phyloP scores from a whole-genome alignment of 2,797 vertebrate species.

The Scyliorhinus canicula region DNA sequence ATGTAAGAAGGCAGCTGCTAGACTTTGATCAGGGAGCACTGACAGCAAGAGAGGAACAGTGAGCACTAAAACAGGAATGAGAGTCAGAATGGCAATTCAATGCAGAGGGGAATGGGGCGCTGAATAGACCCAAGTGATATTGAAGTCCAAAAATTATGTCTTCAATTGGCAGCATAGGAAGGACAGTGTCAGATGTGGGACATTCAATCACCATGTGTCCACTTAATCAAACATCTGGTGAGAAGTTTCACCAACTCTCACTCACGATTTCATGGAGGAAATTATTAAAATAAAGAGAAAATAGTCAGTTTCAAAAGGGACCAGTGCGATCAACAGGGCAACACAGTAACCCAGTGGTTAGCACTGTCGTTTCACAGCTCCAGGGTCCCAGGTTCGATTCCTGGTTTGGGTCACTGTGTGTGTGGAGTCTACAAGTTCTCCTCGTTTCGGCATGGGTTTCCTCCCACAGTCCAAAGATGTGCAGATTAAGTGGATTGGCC shows the following conservation, averaged over 20 bases:
- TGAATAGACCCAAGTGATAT: neutral
- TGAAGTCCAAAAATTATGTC: neutral
- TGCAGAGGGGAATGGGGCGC: neutral
- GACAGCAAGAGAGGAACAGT: neutral
- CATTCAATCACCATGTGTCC: neutral
- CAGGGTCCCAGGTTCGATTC: too few relatives aligned
- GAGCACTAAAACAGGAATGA: neutral
- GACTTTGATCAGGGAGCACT: neutral
- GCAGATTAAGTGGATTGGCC: too few relatives aligned
- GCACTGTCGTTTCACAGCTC: too few relatives aligned
- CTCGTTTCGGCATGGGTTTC: too few relatives aligned
- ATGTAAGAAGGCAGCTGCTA: neutral
- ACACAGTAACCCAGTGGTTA: too few relatives aligned
- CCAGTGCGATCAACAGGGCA: neutral
- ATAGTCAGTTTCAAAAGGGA: neutral
- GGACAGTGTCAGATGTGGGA: neutral
- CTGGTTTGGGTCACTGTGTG: too few relatives aligned
- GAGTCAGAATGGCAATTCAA: neutral
- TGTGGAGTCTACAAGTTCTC: too few relatives aligned
- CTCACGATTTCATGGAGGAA: neutral
- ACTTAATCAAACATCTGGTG: neutral
- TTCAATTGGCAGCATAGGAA: neutral
- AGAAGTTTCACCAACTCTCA: neutral
- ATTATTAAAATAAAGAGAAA: neutral
- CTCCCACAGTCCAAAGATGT: too few relatives aligned